phyloP scores from a whole-genome alignment of 2,797 vertebrate genomes.

The Spatula versicolor region DNA sequence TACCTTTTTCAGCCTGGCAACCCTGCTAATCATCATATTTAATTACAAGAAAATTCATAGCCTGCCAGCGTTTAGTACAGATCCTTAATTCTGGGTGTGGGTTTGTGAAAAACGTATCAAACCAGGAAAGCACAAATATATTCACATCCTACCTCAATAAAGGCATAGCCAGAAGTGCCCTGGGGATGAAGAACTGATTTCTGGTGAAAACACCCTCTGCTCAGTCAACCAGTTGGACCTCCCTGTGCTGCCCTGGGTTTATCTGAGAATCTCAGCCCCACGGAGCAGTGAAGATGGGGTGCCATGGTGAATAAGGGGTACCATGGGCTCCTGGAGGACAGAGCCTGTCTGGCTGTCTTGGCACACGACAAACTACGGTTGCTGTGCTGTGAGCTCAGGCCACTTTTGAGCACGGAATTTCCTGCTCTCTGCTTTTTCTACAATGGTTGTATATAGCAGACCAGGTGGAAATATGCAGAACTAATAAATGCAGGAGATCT shows the following conservation, averaged over 20 bases:
- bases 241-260: background rate
- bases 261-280: background rate
- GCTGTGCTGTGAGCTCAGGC: background rate
- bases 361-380: fast-evolving
- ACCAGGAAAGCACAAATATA: background rate
- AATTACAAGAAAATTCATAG: background rate
- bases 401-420: background rate
- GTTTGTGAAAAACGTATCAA: fast-evolving
- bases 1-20: background rate
- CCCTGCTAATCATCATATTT: background rate
- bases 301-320: too few species aligned
- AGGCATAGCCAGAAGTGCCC: background rate
- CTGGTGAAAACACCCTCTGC: background rate
- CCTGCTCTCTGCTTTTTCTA: background rate
- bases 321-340: too few species aligned
- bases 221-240: background rate
- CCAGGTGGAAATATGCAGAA: background rate
- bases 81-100: background rate
- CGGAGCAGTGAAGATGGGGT: fast-evolving
- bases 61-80: background rate
- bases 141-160: fast-evolving
- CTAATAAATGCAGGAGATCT: background rate
- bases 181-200: background rate
- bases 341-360: background rate
- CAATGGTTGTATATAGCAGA: fast-evolving